Evolutionary conservation across 1,140 invertebrate genomes (phyloP).

Genomic region (Drosophila teissieri): DNA sequence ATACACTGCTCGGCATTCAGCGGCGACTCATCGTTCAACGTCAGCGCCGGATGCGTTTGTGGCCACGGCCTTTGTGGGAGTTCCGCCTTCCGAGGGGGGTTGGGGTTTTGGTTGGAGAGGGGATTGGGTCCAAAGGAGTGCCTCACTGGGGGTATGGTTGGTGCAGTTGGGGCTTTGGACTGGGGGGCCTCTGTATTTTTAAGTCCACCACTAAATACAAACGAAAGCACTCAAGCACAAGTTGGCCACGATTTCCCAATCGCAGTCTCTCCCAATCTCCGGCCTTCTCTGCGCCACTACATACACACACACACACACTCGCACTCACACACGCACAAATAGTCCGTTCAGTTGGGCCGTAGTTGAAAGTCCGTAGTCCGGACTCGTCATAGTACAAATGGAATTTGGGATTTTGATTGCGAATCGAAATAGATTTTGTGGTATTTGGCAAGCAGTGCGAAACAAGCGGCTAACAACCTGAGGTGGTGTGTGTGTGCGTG

Average conservation of each 20-base stretch:
- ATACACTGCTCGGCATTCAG: constrained; percentile 25
- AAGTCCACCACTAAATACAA: constrained; percentile 84
- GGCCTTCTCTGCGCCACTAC: constrained; percentile 33
- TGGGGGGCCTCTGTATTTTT: constrained; percentile 75
- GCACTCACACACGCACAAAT: neutral
- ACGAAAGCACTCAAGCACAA: constrained; percentile 84
- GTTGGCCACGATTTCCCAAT: constrained; percentile 76
- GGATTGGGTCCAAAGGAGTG: neutral
- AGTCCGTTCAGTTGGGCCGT: neutral
- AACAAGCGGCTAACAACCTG: constrained; percentile 54
- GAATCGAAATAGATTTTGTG: constrained; percentile 84
- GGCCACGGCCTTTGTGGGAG: constrained; percentile 73
- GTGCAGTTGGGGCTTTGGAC: constrained; percentile 2
- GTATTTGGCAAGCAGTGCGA: constrained; percentile 81
- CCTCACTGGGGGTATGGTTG: too few relatives aligned
- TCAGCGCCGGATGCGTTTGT: constrained; percentile 70
- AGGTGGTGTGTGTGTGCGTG: constrained; percentile 25
- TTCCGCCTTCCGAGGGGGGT: constrained; percentile 8
- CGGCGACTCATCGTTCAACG: constrained; percentile 70
- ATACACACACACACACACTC: too few relatives aligned
- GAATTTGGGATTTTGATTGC: constrained; percentile 83
- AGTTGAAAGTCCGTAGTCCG: neutral
- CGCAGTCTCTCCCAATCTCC: constrained; percentile 22
- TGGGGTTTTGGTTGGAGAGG: too few relatives aligned
- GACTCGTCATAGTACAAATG: constrained; percentile 71